Percentiles rank a stretch among this genome's conserved stretches.
phyloP scores from a whole-genome alignment of 1,140 invertebrate species.

The Geopemphigus sp. region DNA sequence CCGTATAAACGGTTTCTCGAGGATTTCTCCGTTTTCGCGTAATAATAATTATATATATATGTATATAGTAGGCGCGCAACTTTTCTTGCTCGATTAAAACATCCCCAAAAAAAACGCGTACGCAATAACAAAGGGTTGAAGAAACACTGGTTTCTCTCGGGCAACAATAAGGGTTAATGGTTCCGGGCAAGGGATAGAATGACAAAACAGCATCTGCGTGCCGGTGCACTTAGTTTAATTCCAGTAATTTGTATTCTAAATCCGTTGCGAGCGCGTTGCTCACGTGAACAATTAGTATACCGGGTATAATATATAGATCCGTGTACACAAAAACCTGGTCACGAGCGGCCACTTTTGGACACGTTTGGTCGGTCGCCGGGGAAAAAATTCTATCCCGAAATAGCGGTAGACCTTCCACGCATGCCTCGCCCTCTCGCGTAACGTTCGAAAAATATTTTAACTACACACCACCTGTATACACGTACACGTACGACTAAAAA shows the following conservation, averaged over 20 bases:
- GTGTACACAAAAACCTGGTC: constrained; percentile 31
- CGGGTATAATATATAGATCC: not conserved
- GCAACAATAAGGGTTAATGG: constrained; percentile 45
- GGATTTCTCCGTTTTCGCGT: constrained; percentile 21
- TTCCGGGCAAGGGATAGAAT: constrained; percentile 24
- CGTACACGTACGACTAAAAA: not conserved
- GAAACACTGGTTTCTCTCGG: constrained; percentile 3
- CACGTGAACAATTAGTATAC: constrained; percentile 43
- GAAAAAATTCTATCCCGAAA: constrained; percentile 21
- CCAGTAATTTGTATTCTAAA: constrained; percentile 44
- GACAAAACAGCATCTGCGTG: constrained; percentile 37
- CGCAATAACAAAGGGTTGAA: not conserved
- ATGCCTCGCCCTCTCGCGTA: too few relatives aligned
- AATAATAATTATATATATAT: too few relatives aligned
- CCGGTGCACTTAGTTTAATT: constrained; percentile 47
- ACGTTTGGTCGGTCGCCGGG: not conserved
- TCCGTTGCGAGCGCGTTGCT: constrained; percentile 32
- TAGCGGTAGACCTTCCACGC: not conserved
- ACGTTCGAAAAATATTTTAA: too few relatives aligned
- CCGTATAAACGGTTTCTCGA: not conserved
- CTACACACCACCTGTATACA: too few relatives aligned
- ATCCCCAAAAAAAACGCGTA: not conserved
- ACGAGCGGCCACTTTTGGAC: constrained; percentile 12
- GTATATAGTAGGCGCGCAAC: not conserved
- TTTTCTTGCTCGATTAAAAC: constrained; percentile 17